Percentiles rank a stretch among this genome's conserved stretches.
Evolutionary conservation across 2,888 invertebrate genomes (phyloP).

Genomic region (Rhyacophila evoluta): DNA sequence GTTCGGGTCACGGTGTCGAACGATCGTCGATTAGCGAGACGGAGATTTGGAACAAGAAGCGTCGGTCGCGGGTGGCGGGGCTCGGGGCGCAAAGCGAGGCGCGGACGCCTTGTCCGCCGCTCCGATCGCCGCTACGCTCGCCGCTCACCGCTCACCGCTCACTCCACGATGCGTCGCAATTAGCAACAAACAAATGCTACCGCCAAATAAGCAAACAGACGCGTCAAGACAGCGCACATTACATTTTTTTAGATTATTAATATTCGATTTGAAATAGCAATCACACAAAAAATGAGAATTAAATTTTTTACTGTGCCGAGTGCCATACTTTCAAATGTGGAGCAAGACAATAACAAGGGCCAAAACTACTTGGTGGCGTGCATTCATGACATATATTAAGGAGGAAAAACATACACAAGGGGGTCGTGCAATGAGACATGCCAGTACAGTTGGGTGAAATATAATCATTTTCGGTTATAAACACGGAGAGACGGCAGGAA

Average conservation of each 20-base stretch:
- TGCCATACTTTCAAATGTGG: conserved; percentile 53
- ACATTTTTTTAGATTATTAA: conserved; percentile 38
- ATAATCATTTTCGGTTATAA: neutral
- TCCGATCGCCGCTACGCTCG: conserved; percentile 26
- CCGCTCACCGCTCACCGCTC: conserved; percentile 30
- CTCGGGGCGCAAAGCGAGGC: conserved; percentile 58
- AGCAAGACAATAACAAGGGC: conserved; percentile 48
- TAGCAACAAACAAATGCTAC: conserved; percentile 36
- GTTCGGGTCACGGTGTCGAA: conserved; percentile 26
- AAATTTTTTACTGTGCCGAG: conserved; percentile 50
- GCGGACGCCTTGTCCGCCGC: conserved; percentile 51
- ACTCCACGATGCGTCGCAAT: conserved; percentile 22
- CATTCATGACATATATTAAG: neutral
- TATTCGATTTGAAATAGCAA: conserved; percentile 45
- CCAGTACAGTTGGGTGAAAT: neutral
- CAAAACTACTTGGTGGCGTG: conserved; percentile 40
- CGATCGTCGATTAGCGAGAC: conserved; percentile 55
- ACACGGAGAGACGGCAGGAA: neutral
- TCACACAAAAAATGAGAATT: conserved; percentile 51
- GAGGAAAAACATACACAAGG: neutral
- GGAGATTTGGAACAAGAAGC: conserved; percentile 74
- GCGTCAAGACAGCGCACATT: conserved; percentile 31
- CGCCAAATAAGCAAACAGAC: conserved; percentile 37
- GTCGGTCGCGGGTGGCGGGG: conserved; percentile 57
- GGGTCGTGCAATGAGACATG: neutral